Base-by-base conservation (phyloP, 2,113 vertebrate species). In the Oophaga pumilio region DNA sequence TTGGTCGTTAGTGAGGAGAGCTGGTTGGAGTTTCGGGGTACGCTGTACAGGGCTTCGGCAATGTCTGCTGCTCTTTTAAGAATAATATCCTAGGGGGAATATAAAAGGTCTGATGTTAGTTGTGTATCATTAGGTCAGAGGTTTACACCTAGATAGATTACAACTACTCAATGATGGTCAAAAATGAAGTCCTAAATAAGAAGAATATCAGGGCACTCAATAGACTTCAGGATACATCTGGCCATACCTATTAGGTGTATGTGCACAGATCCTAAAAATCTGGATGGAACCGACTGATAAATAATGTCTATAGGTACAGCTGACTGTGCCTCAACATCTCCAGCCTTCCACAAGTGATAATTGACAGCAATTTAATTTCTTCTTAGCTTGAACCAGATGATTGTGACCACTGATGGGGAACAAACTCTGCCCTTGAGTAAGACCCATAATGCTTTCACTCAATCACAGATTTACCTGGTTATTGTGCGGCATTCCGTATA, bases 31-130 rank as follows among this genome's bases (percentile, higher is more conserved):
- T 93, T 94, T 81, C 97, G 97, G 0, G 97, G 98, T 8, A 97
- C 96, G n/a, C 96, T 98, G 95, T 99, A 99, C 79, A 99, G 96
- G 0, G 97, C 98, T 93, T 99, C 98, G 0, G 98, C 97, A 26
- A 99, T 96, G 91, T 99, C 97, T 0, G 97, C 97, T 0, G 98
- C 97, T 1, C 98, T 95, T 93, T 99, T 99, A 93, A 99, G 94
- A 90, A 99, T 96, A 59, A 97, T 95, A 90, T 99, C 98, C 98
- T 85, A 53, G 13, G 43, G 49, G 59, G 56, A 74, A 43, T 17
- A 20, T 17, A 8, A 71, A 28, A 78, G 53, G 9, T 12, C 13
- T 10, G 56, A 20, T 59, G 24, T 26, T 49, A 78, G 24, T 22
- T 76, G 1, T 20, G 20, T 18, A 53, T 77, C 60, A 33, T 14